Evolutionary conservation across 2,113 vertebrate genomes (phyloP), one percentile per base, ranked within the genome.

Genomic region (Lagopus muta): DNA sequence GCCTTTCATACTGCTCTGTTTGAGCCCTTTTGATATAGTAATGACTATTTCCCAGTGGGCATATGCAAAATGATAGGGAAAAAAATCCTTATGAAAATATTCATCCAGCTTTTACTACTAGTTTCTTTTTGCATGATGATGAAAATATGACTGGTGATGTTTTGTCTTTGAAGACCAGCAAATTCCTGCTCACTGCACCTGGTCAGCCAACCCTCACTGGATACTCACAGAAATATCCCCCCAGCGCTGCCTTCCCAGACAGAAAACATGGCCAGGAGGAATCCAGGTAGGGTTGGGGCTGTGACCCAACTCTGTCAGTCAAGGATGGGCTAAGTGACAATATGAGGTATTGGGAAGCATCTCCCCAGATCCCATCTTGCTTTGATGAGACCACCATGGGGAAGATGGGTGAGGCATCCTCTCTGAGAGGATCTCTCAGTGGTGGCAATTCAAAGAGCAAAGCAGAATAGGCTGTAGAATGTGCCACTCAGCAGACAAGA

Each of bases 311-410:
- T 6, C 81, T 60, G 12, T 54, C 45, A 55, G 0, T 6, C 13
- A 9, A 8, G 16, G 21, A 15, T 38, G 25, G 25, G 34, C 22
- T 48, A 77, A 25, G 15, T 21, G 30, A 38, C 38, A 76, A 47
- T 8, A 72, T 0, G 1, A 81, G 21, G 13, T 55, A 25, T 4
- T 43, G 47, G 48, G 32, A 34, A 66, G 50, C 22, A 36, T 18
- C 34, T 60, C 11, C 12, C 14, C 0, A 2, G 36, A 40, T 32
- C 10, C 27, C 2, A 0, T 34, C 65, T 86, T 52, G 24, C 52
- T 76, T 66, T 17, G 5, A 47, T 28, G 50, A 17, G 8, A 22
- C 20, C 30, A 24, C 32, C 17, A 24, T 25, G 27, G n/a, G 67
- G n/a, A 70, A 50, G 17, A 50, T 50, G n/a, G n/a, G n/a, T 4